phyloP scores from a whole-genome alignment of 2,113 vertebrate species.

The Callipepla squamata region DNA sequence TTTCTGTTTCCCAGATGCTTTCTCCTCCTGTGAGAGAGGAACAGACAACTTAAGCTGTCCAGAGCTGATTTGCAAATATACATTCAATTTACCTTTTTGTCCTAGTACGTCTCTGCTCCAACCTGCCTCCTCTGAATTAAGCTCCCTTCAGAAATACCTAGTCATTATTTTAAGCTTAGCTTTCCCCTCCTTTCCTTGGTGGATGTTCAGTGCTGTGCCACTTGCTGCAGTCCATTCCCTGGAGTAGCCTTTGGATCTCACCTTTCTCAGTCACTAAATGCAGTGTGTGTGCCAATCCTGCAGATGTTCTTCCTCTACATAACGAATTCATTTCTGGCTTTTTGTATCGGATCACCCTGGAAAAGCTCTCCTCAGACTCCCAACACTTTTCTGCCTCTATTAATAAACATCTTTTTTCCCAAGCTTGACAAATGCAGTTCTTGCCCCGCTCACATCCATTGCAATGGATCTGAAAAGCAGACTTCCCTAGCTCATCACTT shows the following conservation, averaged over 20 bases:
- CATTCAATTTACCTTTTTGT: constrained; percentile 56
- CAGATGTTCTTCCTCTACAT: background rate
- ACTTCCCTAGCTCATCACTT: background rate
- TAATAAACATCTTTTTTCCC: background rate
- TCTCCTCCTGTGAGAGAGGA: background rate
- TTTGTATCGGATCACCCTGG: background rate
- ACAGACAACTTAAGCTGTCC: background rate
- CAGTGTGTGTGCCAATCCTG: background rate
- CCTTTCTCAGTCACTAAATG: background rate
- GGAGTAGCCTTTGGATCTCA: background rate
- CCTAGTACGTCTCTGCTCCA: background rate
- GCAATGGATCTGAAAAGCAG: background rate
- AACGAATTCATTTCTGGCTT: background rate
- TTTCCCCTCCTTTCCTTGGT: background rate
- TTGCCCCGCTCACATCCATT: background rate
- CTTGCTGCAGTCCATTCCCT: background rate
- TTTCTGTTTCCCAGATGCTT: background rate
- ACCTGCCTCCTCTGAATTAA: background rate
- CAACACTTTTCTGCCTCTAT: background rate
- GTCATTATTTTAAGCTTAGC: constrained; percentile 41
- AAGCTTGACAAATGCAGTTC: background rate
- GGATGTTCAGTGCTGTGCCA: background rate
- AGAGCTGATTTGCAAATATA: constrained; percentile 34
- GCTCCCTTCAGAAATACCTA: background rate
- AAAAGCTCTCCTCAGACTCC: background rate